These are phyloP conservation scores for Apodemia hepburni DNA, from an alignment of 2,888 invertebrate genomes.

Conservation along the genomic window DNA sequence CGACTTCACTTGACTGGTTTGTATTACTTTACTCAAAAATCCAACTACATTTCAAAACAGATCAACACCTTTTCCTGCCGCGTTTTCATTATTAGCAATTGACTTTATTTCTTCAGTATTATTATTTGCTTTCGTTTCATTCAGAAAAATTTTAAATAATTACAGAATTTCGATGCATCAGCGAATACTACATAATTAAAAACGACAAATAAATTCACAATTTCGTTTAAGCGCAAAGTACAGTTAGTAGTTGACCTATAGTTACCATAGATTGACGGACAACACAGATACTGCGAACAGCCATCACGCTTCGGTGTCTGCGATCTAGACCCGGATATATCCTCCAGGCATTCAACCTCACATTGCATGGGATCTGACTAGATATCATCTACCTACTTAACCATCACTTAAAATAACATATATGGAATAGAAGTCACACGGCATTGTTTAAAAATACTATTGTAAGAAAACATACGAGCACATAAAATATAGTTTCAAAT, in stretches of 20 bases:
- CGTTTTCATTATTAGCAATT: too few relatives aligned
- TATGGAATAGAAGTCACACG: constrained; percentile 13
- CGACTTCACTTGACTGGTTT: too few relatives aligned
- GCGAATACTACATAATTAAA: not conserved
- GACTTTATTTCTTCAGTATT: too few relatives aligned
- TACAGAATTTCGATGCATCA: not conserved
- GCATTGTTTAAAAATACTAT: not conserved
- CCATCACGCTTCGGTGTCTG: constrained; percentile 44
- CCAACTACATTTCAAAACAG: too few relatives aligned
- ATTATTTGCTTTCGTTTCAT: too few relatives aligned
- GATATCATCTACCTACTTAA: constrained; percentile 60
- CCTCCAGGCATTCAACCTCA: constrained; percentile 70
- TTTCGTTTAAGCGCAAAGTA: not conserved
- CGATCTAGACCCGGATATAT: constrained; percentile 48
- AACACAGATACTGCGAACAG: constrained; percentile 46
- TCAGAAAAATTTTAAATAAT: too few relatives aligned
- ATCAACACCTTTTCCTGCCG: too few relatives aligned
- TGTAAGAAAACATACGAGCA: too few relatives aligned
- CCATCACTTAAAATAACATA: constrained; percentile 22
- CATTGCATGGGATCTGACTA: constrained; percentile 61
- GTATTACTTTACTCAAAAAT: too few relatives aligned
- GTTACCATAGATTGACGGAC: constrained; percentile 57
- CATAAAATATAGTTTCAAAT: too few relatives aligned
- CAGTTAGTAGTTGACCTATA: constrained; percentile 20
- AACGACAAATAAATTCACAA: not conserved